Evolutionary conservation across 2,113 vertebrate genomes (phyloP), one percentile per base, ranked within the genome.

Genomic region (Dolichotis patagonum): DNA sequence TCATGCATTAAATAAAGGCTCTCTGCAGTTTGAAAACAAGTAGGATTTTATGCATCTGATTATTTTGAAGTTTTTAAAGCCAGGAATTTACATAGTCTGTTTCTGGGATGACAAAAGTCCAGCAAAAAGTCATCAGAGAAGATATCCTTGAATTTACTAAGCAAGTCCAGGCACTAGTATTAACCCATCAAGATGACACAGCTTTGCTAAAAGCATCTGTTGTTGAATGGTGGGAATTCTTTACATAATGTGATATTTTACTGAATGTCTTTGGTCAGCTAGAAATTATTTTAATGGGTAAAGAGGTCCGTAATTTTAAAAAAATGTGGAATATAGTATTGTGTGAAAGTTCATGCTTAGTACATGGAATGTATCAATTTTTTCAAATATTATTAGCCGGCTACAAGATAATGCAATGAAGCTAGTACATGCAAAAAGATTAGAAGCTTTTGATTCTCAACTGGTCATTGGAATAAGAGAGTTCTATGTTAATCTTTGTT

Each of bases 71-170:
- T 99, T 99, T 98, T 99, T 99, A 96, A 96, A 99, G 99, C 92
- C 99, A 99, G 97, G 99, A 99, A 98, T 99, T 93, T 99, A 99
- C 97, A 99, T 99, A 87, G 99, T 99, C 89, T 99, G 99, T 98
- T 98, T 99, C 78, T 99, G 99, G 99, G 99, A 99, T 98, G 99
- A 99, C 98, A 99, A 99, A 99, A 99, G 99, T 96, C 99, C 99
- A 82, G 99, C 99, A 89, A 99, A 99, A 99, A 99, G 99, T 98
- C 99, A 99, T 98, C 99, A 99, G 98, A 98, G 99, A 99, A 98
- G 99, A 99, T 98, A 99, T 99, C 96, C 98, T 99, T 98, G 99
- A 99, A 96, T 99, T 99, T 98, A 99, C 99, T 98, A 99, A 99
- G 98, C 99, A 99, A 99, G 99, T 99, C 97, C 99, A 99, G 98